phyloP scores from a whole-genome alignment of 2,113 vertebrate species.

The Brienomyrus longianalis region DNA sequence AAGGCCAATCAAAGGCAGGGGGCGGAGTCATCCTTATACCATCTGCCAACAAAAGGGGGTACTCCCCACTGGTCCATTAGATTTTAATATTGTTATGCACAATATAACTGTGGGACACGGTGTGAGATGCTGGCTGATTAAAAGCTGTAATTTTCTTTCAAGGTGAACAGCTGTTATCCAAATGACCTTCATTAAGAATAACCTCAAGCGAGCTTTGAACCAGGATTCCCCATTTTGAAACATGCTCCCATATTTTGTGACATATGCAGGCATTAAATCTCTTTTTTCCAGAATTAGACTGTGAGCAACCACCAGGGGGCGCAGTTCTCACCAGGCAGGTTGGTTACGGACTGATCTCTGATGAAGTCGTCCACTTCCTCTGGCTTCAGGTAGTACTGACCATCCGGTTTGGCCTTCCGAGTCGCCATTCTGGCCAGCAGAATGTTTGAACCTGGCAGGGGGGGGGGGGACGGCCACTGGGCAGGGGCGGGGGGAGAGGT shows the following conservation, averaged over 20 bases:
- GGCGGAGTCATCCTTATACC: neutral
- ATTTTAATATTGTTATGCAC: neutral
- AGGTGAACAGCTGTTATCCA: neutral
- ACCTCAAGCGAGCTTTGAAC: neutral
- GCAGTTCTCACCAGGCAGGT: conserved; percentile 75
- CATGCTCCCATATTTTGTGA: neutral
- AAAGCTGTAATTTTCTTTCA: neutral
- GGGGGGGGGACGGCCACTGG: too few relatives aligned
- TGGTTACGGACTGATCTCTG: conserved; percentile 79
- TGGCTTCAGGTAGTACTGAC: conserved; percentile 82
- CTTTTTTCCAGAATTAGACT: neutral
- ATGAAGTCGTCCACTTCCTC: conserved; percentile 97
- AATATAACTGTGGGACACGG: neutral
- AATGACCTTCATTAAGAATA: neutral
- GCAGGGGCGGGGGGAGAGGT: too few relatives aligned
- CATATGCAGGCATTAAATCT: neutral
- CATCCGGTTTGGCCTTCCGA: conserved; percentile 88
- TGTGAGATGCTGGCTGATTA: neutral
- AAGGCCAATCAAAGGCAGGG: conserved; percentile 12
- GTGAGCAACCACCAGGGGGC: conserved; percentile 25
- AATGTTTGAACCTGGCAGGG: conserved; percentile 81
- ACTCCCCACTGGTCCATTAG: neutral
- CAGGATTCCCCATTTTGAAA: neutral
- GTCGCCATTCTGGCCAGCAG: conserved; percentile 93
- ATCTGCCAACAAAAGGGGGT: neutral